A percentile compares a stretch with the other conserved stretches of the same genome.
Conservation (phyloP, 2,113 vertebrate genomes). For the Trogon surrucura region DNA sequence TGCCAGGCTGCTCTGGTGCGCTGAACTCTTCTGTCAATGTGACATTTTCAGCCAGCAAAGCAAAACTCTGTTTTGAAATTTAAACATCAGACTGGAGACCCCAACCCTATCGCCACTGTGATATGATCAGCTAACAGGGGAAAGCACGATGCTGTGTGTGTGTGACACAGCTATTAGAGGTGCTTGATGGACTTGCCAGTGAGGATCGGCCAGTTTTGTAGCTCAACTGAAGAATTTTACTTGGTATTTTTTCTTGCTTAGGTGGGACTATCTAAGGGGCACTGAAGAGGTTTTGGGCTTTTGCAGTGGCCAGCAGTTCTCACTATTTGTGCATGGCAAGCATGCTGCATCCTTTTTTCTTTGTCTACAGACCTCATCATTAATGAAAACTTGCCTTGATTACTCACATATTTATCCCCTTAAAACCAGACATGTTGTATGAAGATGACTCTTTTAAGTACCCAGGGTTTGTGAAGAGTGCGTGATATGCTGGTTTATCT, state of each 20-base stretch:
- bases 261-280: background rate
- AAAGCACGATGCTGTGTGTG: background rate
- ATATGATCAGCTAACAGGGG: background rate
- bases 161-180: background rate
- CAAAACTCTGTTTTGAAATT: background rate
- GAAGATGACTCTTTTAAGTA: background rate
- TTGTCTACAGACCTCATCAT: background rate
- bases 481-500: background rate
- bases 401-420: background rate
- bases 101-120: accelerated
- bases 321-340: background rate
- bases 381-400: background rate
- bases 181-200: background rate
- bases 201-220: background rate
- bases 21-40: background rate
- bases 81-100: background rate
- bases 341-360: background rate
- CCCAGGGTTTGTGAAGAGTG: background rate
- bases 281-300: background rate
- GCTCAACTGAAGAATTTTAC: background rate
- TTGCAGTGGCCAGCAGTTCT: background rate
- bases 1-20: background rate
- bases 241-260: background rate
- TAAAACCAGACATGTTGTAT: background rate
- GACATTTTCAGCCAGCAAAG: background rate